These are phyloP conservation scores for Eonycteris spelaea DNA, from an alignment of 2,113 vertebrate species.

Conservation along the genomic window DNA sequence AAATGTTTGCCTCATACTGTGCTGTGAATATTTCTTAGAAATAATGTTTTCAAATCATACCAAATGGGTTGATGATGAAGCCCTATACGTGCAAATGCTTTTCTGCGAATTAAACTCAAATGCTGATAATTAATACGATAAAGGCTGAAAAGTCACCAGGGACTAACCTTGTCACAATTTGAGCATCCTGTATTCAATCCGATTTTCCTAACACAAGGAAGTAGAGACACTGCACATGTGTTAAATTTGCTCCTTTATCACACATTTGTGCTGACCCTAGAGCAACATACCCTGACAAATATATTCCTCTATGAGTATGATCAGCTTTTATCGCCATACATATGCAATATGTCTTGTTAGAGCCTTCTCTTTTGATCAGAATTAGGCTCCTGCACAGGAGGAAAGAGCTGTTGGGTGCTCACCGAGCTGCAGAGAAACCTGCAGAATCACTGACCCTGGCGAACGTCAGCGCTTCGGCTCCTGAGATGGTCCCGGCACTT, in stretches of 20 bases:
- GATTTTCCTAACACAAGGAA: neutral
- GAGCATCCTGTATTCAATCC: neutral
- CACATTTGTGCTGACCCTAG: neutral
- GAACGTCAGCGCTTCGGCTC: neutral
- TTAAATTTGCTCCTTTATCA: neutral
- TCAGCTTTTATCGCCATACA: neutral
- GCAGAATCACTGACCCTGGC: neutral
- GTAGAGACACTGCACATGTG: neutral
- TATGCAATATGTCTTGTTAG: neutral
- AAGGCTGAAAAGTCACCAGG: neutral
- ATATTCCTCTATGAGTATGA: neutral
- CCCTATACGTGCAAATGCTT: neutral
- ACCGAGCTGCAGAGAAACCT: neutral
- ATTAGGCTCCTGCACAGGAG: neutral
- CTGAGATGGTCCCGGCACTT: neutral
- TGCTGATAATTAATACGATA: neutral
- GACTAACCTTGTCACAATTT: neutral
- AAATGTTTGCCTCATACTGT: neutral
- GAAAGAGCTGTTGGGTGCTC: neutral
- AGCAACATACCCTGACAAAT: neutral
- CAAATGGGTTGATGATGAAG: neutral
- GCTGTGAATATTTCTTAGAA: neutral
- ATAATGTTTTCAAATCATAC: neutral
- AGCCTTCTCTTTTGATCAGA: neutral
- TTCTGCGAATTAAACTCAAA: neutral